These are phyloP conservation scores for Callorhinus ursinus DNA, from an alignment of 2,113 vertebrate genomes.

Conservation along the genomic window DNA sequence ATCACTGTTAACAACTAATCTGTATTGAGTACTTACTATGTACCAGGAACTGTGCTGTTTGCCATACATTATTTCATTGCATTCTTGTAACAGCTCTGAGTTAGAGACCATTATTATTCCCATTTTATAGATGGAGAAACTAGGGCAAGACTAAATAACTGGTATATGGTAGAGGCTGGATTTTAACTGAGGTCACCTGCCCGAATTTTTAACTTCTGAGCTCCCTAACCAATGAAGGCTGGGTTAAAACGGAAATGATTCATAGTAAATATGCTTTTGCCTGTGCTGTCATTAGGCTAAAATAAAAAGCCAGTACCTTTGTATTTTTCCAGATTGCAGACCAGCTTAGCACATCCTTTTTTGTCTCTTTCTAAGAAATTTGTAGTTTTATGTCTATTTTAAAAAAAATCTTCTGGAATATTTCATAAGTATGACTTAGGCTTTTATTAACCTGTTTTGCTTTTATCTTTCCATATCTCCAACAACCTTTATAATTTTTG, in stretches of 20 bases:
- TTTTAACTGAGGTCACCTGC: neutral
- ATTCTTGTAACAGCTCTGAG: neutral
- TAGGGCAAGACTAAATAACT: neutral
- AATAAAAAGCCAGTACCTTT: slow-evolving; percentile 23
- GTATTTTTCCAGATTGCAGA: slow-evolving; percentile 24
- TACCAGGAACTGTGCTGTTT: neutral
- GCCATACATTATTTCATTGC: neutral
- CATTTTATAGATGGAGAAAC: neutral
- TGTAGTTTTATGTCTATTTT: no score
- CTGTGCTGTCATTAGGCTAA: neutral
- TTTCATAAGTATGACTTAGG: no score
- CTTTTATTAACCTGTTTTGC: no score
- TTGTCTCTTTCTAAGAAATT: no score
- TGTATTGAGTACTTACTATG: neutral
- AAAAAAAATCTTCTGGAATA: no score
- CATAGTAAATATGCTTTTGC: neutral
- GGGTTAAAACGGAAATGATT: neutral
- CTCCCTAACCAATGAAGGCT: neutral
- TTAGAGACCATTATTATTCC: neutral
- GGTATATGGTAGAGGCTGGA: neutral
- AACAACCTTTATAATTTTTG: no score
- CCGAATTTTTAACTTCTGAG: neutral
- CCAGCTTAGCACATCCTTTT: neutral
- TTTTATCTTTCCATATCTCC: no score
- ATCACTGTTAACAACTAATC: neutral